These are phyloP conservation scores for Hydroisotoma schaefferi DNA, from an alignment of 2,888 invertebrate genomes.

Conservation along the genomic window DNA sequence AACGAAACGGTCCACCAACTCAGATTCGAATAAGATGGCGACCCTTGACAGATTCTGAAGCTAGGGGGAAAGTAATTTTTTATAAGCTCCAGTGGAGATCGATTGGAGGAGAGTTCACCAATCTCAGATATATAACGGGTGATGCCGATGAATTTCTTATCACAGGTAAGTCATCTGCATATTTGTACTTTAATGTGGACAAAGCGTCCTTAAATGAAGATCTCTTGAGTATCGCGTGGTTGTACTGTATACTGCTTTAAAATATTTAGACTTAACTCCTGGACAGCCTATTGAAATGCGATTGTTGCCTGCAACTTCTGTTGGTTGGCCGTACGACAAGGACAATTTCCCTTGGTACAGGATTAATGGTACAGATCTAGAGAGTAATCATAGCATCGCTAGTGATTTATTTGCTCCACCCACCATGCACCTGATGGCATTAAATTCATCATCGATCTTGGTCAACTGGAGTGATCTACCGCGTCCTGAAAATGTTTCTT, in stretches of 20 bases:
- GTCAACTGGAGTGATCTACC: constrained; percentile 41
- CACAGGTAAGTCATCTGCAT: constrained; percentile 30
- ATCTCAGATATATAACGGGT: constrained; percentile 42
- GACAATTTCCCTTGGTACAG: constrained; percentile 30
- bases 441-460: constrained; percentile 37
- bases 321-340: constrained; percentile 30
- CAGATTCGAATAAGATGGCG: constrained; percentile 40
- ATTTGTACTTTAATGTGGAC: background rate
- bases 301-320: constrained; percentile 40
- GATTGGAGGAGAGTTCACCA: constrained; percentile 34
- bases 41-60: constrained; percentile 34
- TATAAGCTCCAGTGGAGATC: constrained; percentile 46
- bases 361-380: constrained; percentile 12
- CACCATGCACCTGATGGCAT: constrained; percentile 34
- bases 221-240: background rate
- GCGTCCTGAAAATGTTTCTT: constrained; percentile 26
- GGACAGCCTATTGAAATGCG: constrained; percentile 39
- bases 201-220: background rate
- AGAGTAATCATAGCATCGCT: constrained; percentile 27
- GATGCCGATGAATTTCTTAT: constrained; percentile 37
- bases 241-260: background rate
- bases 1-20: constrained; percentile 32
- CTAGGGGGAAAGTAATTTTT: constrained; percentile 39
- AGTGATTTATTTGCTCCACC: constrained; percentile 31
- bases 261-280: constrained; percentile 22